Percentiles rank a stretch among this genome's conserved stretches.
These are phyloP conservation scores for Mythimna vitellina DNA, from an alignment of 2,888 invertebrate species.

Conservation along the genomic window DNA sequence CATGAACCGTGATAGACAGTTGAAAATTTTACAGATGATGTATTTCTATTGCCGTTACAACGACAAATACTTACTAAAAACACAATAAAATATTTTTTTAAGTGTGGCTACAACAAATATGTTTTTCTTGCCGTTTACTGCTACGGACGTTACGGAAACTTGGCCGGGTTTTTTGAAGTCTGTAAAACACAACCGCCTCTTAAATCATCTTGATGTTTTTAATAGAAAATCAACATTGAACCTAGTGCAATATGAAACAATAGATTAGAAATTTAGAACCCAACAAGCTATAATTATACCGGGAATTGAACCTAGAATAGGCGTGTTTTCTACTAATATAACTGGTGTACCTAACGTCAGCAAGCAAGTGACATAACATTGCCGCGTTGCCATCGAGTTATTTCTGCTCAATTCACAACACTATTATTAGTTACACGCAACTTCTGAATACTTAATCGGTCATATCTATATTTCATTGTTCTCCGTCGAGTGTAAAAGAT, in stretches of 20 bases:
- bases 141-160: no score
- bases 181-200: neutral
- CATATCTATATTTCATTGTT: slow-evolving; percentile 56
- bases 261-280: neutral
- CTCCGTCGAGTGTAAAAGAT: slow-evolving; percentile 35
- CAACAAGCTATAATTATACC: slow-evolving; percentile 18
- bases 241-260: slow-evolving; percentile 12
- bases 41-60: no score
- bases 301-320: slow-evolving; percentile 19
- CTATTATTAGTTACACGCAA: slow-evolving; percentile 16
- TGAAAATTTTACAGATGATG: no score
- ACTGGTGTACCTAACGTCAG: neutral
- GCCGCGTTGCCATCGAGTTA: neutral
- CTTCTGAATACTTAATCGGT: slow-evolving; percentile 44
- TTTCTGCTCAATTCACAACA: slow-evolving; percentile 13
- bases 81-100: no score
- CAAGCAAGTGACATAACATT: neutral
- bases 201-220: neutral
- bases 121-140: no score
- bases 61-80: no score
- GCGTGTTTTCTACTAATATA: neutral
- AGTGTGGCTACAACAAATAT: no score
- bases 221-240: slow-evolving; percentile 1
- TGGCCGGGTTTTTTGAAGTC: neutral
- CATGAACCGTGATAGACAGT: no score